Percentiles rank a stretch among this genome's conserved stretches.
Conservation (phyloP, 2,797 vertebrate species). For the Ataeniobius toweri region DNA sequence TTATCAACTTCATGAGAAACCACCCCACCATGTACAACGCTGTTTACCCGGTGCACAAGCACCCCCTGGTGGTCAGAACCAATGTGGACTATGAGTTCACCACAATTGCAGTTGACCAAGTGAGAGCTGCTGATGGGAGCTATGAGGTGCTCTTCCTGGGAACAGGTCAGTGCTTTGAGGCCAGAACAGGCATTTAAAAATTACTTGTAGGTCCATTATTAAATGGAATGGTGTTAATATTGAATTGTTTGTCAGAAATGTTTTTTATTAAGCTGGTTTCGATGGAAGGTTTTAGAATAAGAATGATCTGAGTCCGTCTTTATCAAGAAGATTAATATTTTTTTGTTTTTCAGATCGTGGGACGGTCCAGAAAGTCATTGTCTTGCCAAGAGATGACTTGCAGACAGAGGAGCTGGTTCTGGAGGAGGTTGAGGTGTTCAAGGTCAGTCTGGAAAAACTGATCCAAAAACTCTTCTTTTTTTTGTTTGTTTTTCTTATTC, state of each 20-base stretch:
- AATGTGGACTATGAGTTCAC: constrained; percentile 97
- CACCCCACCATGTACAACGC: constrained; percentile 98
- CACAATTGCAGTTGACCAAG: constrained; percentile 96
- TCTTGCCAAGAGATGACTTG: constrained; percentile 94
- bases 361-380: constrained; percentile 97
- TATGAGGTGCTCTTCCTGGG: constrained; percentile 99
- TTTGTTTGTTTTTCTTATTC: not conserved
- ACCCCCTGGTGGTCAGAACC: constrained; percentile 94
- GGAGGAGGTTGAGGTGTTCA: constrained; percentile 97
- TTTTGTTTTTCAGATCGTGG: constrained; percentile 84
- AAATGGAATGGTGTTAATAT: not conserved
- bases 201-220: not conserved
- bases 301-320: not conserved
- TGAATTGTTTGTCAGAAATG: not conserved
- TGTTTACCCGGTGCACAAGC: constrained; percentile 94
- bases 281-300: not conserved
- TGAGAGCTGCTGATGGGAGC: constrained; percentile 94
- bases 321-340: not conserved
- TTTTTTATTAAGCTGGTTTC: not conserved
- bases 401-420: constrained; percentile 96
- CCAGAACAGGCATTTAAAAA: not conserved
- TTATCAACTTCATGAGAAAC: constrained; percentile 98
- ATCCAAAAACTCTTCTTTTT: not conserved
- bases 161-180: constrained; percentile 85
- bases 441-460: constrained; percentile 76